These are phyloP conservation scores for Smutsia gigantea DNA, from an alignment of 2,797 vertebrate species.

Conservation along the genomic window DNA sequence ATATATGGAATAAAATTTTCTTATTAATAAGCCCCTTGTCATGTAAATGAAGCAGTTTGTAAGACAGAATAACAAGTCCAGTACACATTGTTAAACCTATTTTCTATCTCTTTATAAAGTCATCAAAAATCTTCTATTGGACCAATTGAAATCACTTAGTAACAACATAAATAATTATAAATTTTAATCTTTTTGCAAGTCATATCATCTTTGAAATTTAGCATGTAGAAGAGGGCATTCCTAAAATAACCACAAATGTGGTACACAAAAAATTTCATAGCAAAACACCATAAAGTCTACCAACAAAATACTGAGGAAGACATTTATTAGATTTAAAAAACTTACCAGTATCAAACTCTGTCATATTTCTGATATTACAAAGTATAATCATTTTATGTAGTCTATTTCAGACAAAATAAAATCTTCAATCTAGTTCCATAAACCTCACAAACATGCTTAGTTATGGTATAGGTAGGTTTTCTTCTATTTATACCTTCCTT, in stretches of 20 bases:
- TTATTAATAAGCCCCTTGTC: neutral
- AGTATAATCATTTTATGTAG: neutral
- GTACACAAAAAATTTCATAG: neutral
- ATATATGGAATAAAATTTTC: neutral
- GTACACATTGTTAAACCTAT: neutral
- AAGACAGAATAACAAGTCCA: neutral
- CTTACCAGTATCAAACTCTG: neutral
- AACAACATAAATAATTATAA: slow-evolving; percentile 31
- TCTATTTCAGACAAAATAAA: neutral
- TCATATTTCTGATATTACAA: neutral
- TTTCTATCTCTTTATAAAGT: neutral
- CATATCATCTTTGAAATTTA: neutral
- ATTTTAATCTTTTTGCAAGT: neutral
- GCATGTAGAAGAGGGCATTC: neutral
- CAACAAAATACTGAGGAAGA: neutral
- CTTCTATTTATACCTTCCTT: neutral
- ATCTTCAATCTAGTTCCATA: neutral
- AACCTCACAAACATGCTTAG: neutral
- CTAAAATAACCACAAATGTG: neutral
- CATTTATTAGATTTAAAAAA: neutral
- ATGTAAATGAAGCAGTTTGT: neutral
- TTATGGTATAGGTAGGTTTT: neutral
- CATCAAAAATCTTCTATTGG: neutral
- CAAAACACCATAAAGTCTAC: neutral
- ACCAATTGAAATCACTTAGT: neutral